Conservation (phyloP, 2,113 vertebrate species). For the Uria lomvia region DNA sequence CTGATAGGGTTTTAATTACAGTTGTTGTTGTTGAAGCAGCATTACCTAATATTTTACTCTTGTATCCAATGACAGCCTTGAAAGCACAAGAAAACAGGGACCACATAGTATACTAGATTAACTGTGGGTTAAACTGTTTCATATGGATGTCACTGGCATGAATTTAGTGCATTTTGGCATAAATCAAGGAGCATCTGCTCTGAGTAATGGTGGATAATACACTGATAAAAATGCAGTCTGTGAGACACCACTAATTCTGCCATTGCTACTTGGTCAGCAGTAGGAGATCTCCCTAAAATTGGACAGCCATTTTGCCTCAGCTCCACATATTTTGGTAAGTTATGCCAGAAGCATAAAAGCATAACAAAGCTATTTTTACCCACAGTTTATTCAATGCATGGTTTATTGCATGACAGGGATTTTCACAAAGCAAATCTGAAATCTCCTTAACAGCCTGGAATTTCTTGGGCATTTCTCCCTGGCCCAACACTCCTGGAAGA, state of each 20-base stretch:
- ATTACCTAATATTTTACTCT: neutral
- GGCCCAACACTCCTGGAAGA: neutral
- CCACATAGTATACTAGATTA: neutral
- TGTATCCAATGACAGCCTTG: neutral
- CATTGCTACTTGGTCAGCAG: neutral
- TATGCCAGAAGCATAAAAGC: neutral
- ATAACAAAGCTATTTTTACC: slow-evolving; percentile 17
- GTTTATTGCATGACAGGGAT: slow-evolving; percentile 2
- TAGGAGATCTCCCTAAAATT: neutral
- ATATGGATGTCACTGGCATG: neutral
- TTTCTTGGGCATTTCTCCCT: neutral
- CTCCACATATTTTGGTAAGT: neutral
- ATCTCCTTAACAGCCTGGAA: slow-evolving; percentile 1
- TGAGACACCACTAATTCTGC: neutral
- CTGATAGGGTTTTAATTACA: neutral
- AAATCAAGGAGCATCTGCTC: slow-evolving; percentile 22
- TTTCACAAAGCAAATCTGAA: slow-evolving; percentile 31
- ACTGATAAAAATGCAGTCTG: neutral
- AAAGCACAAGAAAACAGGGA: neutral
- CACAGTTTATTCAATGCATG: neutral
- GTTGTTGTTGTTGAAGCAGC: neutral
- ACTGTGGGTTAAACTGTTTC: neutral
- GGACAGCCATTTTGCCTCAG: neutral
- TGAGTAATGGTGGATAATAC: neutral
- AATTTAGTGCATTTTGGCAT: slow-evolving; percentile 8